Base-by-base conservation (phyloP, 1,140 invertebrate genomes). In the Agrilus planipennis region DNA sequence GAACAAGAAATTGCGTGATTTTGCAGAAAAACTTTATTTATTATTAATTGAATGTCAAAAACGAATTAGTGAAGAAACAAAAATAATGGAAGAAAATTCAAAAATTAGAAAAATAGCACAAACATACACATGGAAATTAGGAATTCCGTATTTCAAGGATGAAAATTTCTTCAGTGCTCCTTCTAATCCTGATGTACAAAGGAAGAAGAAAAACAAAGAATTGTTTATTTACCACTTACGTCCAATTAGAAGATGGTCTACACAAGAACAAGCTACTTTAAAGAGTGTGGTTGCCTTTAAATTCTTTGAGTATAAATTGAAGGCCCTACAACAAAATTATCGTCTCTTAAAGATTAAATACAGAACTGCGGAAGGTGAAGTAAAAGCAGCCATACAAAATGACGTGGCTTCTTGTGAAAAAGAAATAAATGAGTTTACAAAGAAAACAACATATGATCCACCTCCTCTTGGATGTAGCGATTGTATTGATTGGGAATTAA, bases 111-210 rank as follows among this genome's bases (percentile, higher is more conserved):
- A 20, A 31, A 1, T 25, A 3, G 10, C 11, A 29, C 35, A 45
- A 37, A 22, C 25, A 31, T 30, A 16, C 23, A 25, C 48, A 2
- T 50, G 48, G 49, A 41, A 48, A 41, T 23, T 59, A 14, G 60
- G 52, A 3, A 50, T 47, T 5, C 60, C 60, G 10, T 62, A 54
- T 52, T 62, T 61, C 44, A 62, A 62, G 46, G 49, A 50, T 35
- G 41, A 35, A 15, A 27, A 50, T 23, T 40, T 51, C 28, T 60
- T 47, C 51, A 41, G 45, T 12, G 49, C 50, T 30, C 51, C 51
- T 3, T 40, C 44, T 18, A 62, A 61, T 46, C 14, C 22, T 21
- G 58, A 62, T 40, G 37, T 45, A 12, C 15, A 50, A 2, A 17
- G 38, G 34, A 58, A 61, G 42, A 22, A 41, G 30, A 22, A 41